Evolutionary conservation across 2,888 invertebrate genomes (phyloP).

Genomic region (Mythimna lalbum): DNA sequence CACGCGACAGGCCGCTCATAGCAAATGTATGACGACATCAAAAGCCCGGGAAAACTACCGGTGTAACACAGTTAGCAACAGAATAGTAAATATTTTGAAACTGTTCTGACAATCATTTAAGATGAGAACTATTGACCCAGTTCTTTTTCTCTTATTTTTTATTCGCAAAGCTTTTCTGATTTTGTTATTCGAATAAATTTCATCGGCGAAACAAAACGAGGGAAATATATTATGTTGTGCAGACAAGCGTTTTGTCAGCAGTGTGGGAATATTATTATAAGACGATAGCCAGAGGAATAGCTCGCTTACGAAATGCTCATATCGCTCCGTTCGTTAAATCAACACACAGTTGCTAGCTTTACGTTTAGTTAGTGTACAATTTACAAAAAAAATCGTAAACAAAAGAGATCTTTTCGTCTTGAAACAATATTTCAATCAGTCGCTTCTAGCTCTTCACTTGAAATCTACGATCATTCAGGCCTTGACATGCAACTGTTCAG

Average conservation of each 20-base stretch:
- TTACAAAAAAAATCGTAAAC: slow-evolving; percentile 57
- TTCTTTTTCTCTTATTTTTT: slow-evolving; percentile 26
- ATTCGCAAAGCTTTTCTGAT: slow-evolving; percentile 34
- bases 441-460: slow-evolving; percentile 67
- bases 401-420: slow-evolving; percentile 55
- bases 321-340: slow-evolving; percentile 44
- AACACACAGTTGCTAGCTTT: slow-evolving; percentile 50
- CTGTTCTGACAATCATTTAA: slow-evolving; percentile 40
- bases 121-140: slow-evolving; percentile 48
- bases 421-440: slow-evolving; percentile 60
- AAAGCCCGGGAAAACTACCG: slow-evolving; percentile 14
- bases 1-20: slow-evolving; percentile 1
- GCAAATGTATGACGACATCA: slow-evolving; percentile 1
- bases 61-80: slow-evolving; percentile 10
- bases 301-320: slow-evolving; percentile 38
- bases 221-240: slow-evolving; percentile 37
- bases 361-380: slow-evolving; percentile 53
- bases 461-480: slow-evolving; percentile 70
- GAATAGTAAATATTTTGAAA: slow-evolving; percentile 51
- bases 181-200: slow-evolving; percentile 44
- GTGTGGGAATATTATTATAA: slow-evolving; percentile 44
- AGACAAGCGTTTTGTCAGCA: slow-evolving; percentile 51
- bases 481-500: slow-evolving; percentile 77
- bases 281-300: slow-evolving; percentile 49
- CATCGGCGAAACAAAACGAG: slow-evolving; percentile 35